These are phyloP conservation scores for Mimas tiliae DNA, from an alignment of 2,888 invertebrate species.

Conservation along the genomic window DNA sequence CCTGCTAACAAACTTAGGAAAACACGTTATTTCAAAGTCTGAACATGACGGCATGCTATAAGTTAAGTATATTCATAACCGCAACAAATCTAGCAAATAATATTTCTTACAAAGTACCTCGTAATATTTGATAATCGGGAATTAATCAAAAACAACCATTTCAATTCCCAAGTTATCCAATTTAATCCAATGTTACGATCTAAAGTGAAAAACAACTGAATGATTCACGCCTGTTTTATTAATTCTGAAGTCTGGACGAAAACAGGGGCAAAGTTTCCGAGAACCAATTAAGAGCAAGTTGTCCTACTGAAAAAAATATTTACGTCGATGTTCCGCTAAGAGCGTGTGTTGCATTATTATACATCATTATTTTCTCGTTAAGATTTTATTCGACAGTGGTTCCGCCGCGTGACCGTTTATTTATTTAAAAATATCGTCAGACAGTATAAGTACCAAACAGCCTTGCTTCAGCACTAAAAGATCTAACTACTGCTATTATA, in stretches of 20 bases:
- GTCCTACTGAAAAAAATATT: conserved; percentile 48
- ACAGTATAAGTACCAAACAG: conserved; percentile 1
- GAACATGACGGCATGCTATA: conserved; percentile 8
- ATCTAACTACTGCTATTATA: conserved; percentile 25
- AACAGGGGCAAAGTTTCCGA: conserved; percentile 42
- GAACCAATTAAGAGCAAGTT: conserved; percentile 63
- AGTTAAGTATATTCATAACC: background rate
- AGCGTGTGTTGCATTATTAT: conserved; percentile 48
- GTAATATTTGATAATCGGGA: background rate
- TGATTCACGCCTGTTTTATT: conserved; percentile 41
- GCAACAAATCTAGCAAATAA: conserved; percentile 8
- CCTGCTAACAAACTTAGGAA: conserved; percentile 58
- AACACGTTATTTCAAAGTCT: conserved; percentile 44
- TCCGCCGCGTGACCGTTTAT: conserved; percentile 16
- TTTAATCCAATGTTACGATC: conserved; percentile 38
- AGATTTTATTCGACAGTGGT: conserved; percentile 52
- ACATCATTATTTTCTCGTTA: conserved; percentile 66
- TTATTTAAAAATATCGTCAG: background rate
- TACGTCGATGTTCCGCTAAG: conserved; percentile 45
- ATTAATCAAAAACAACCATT: conserved; percentile 23
- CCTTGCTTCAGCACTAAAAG: conserved; percentile 6
- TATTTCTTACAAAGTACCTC: background rate
- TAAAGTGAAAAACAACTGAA: conserved; percentile 37
- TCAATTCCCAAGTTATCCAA: conserved; percentile 35
- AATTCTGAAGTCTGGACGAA: conserved; percentile 30